These are phyloP conservation scores for Leguminivora glycinivorella DNA, from an alignment of 1,140 invertebrate species.

Conservation along the genomic window DNA sequence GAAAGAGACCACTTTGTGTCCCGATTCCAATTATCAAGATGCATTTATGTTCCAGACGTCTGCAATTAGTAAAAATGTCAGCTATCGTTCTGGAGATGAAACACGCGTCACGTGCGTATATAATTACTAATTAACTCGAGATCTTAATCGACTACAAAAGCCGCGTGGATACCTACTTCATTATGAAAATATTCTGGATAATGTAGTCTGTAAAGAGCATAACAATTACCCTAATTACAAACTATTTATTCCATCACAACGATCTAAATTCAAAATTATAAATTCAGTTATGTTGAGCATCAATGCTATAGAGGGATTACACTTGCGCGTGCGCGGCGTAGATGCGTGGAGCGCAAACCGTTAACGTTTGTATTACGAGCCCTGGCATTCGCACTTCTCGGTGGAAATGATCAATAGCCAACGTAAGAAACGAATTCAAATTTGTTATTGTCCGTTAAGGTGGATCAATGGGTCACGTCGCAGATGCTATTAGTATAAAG, in stretches of 20 bases:
- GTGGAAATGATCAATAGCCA: neutral
- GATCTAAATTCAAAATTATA: slow-evolving; percentile 25
- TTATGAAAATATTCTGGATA: slow-evolving; percentile 24
- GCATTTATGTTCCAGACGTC: neutral
- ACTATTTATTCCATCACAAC: slow-evolving; percentile 1
- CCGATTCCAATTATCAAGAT: neutral
- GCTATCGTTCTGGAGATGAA: slow-evolving; percentile 7
- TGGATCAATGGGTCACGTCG: slow-evolving; percentile 5
- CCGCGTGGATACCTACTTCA: slow-evolving; percentile 7
- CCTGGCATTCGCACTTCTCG: neutral
- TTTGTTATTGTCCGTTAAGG: slow-evolving; percentile 11
- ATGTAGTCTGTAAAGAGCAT: slow-evolving; percentile 3
- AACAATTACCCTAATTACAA: slow-evolving; percentile 20
- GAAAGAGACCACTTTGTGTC: neutral
- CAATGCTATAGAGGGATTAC: slow-evolving; percentile 16
- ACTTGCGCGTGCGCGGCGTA: neutral
- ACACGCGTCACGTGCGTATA: neutral
- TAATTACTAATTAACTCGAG: slow-evolving; percentile 21
- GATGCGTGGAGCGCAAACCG: neutral
- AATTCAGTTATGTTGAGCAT: slow-evolving; percentile 18
- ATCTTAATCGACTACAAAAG: slow-evolving; percentile 26
- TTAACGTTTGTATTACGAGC: neutral
- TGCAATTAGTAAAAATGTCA: slow-evolving; percentile 15
- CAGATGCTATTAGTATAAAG: neutral
- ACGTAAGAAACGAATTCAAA: slow-evolving; percentile 11